Base-by-base conservation (phyloP, 2,797 vertebrate genomes). In the Geotrypetes seraphini region DNA sequence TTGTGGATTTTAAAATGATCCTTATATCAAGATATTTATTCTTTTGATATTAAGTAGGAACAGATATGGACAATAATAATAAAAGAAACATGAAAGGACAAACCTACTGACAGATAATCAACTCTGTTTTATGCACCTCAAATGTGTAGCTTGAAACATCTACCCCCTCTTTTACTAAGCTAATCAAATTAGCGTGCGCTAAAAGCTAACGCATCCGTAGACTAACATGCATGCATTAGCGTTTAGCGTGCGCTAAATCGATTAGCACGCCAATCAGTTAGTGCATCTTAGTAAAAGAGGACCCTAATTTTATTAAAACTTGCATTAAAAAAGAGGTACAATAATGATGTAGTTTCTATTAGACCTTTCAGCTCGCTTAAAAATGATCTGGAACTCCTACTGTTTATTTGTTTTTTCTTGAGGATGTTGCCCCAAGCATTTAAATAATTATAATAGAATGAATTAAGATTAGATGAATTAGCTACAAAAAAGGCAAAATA, bases 391-490 rank as follows among this genome's bases (percentile, higher is more conserved):
- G 76, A 60, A 54, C 66, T 75, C 76, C 71, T 71, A 71, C 71
- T 87, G 81, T 81, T 92, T 87, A 78, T 85, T 90, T 91, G 70
- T 77, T 79, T 78, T 71, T 68, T 54, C 65, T 81, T 83, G 83
- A 79, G 71, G 80, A 86, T 85, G 77, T 83, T 79, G 77, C 84
- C 80, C 63, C 66, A 71, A 87, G 69, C 76, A 59, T 52, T 81
- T 80, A 78, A 75, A 86, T 87, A 87, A 90, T 88, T 87, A 82
- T 79, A 83, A 88, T 64, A 71, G 79, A 82, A 80, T 73, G 79
- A 84, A 79, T 85, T 77, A 76, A 76, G 75, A 88, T 81, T 71
- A 83, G 66, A 80, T 88, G 78, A 85, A 87, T 86, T 85, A 75
- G 82, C 85, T 88, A 82, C 69, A 81, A 88, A 85, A 81, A 73